Base-by-base conservation (phyloP, 2,888 invertebrate species). In the Rhagonycha lutea region DNA sequence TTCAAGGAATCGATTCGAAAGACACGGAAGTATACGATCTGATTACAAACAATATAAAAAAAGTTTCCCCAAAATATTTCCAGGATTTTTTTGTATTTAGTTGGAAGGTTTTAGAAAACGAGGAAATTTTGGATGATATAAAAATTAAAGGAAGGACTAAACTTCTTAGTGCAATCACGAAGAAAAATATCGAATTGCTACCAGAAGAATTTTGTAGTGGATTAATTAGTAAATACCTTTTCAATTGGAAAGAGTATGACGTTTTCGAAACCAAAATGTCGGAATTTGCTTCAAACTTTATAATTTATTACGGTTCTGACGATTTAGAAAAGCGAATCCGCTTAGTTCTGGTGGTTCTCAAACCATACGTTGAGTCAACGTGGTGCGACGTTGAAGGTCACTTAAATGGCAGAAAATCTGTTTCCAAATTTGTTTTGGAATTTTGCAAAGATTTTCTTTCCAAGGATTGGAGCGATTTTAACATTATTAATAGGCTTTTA, bases 1-100 rank as follows among this genome's bases (percentile, higher is more conserved):
- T 70, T 10, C 3, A 14, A 12, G 14, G 2, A 8, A 0, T 75
- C 14, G 70, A 76, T 65, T n/a, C 14, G 5, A 70, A 70, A 9
- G 73, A 70, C 26, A 26, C 0, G 2, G 76, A 76, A 73, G 76
- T 61, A 1, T 29, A 69, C 5, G 60, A 18, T 8, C 18, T 72
- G 4, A 29, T 72, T 12, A 62, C 63, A 18, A 23, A 28, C n/a
- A 47, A 47, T 7, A 18, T 14, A 3, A 61, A 62, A 10, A 68
- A 61, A 23, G 67, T 75, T 5, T 68, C 72, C 0, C 12, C 12
- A 23, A n/a, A 14, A 28, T 74, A 70, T 23, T 61, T 70, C 14
- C 14, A 11, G 11, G 4, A 61, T 4, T 74, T 70, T 32, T 12
- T 74, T 12, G n/a, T 29, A 4, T 68, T 70, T 5, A 14, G 11